Conservation (phyloP, 2,888 invertebrate species). For the Tridacna gigas region DNA sequence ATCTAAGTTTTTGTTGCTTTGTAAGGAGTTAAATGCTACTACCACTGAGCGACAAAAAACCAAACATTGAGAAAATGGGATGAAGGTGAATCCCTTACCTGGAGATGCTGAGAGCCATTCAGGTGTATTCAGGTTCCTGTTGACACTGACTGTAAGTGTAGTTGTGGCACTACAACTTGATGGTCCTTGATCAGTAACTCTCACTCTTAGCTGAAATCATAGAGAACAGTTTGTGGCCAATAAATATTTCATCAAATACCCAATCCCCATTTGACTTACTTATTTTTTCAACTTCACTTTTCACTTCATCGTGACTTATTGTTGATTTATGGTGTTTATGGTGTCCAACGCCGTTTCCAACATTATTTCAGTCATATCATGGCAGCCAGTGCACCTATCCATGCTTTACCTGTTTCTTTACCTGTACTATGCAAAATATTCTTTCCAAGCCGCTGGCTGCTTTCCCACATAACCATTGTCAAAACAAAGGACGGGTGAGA, state of each 20-base stretch:
- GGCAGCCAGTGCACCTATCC: background rate
- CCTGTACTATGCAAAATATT: background rate
- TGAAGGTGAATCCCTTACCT: constrained; percentile 16
- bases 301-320: too few species aligned
- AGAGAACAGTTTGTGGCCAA: background rate
- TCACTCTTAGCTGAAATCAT: constrained; percentile 58
- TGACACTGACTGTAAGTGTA: constrained; percentile 60
- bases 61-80: too few species aligned
- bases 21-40: too few species aligned
- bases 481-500: background rate
- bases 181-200: constrained; percentile 62
- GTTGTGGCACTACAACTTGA: constrained; percentile 61
- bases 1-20: too few species aligned
- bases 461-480: background rate
- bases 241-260: too few species aligned
- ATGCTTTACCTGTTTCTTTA: background rate
- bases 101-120: constrained; percentile 44
- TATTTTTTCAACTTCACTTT: too few species aligned
- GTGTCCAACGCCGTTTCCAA: background rate
- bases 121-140: constrained; percentile 64
- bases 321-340: too few species aligned
- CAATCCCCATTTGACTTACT: too few species aligned
- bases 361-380: background rate
- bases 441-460: constrained; percentile 6
- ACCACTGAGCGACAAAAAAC: too few species aligned